Evolutionary conservation across 2,888 invertebrate genomes (phyloP), one percentile per base, ranked within the genome.

Genomic region (Melanostoma mellinum): DNA sequence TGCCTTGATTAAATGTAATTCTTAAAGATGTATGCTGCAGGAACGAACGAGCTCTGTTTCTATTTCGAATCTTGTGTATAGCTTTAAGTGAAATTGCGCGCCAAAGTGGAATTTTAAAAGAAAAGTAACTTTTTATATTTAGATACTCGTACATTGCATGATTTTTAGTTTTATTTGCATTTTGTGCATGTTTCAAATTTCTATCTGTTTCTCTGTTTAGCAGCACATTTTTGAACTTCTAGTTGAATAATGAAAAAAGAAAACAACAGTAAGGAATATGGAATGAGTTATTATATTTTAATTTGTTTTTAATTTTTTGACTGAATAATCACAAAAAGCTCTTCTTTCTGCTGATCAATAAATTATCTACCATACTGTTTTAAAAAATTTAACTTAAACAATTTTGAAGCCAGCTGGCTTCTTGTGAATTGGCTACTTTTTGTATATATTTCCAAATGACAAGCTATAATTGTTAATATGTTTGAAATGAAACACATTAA

Each of bases 321-420:
- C 50, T 77, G 73, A 74, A 67, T 71, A 84, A 20, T 84, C 84
- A 84, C 84, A 74, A 79, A 79, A 84, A 84, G 84, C 84, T 75
- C 71, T 84, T 84, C 84, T 79, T 84, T 84, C 84, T 84, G 79
- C 84, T 84, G 74, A 74, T 55, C 48, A 60, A 8, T 63, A 81
- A 68, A 60, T 46, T 73, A 68, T 67, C 60, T 84, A 65, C 63
- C 68, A 61, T 46, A 38, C 30, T 55, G 32, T 79, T 50, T 48
- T 5, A 69, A 69, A 75, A 55, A 9, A 32, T 52, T 44, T 73
- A 82, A 42, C 52, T 61, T 3, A 42, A 63, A 60, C 33, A 38
- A 5, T 48, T 55, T 40, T 32, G 20, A 68, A 74, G 82, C 68
- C 77, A 52, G 32, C 30, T 60, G 84, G 78, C 77, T 63, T 76